Conservation (phyloP, 2,113 vertebrate genomes). For the Cynoglossus semilaevis region DNA sequence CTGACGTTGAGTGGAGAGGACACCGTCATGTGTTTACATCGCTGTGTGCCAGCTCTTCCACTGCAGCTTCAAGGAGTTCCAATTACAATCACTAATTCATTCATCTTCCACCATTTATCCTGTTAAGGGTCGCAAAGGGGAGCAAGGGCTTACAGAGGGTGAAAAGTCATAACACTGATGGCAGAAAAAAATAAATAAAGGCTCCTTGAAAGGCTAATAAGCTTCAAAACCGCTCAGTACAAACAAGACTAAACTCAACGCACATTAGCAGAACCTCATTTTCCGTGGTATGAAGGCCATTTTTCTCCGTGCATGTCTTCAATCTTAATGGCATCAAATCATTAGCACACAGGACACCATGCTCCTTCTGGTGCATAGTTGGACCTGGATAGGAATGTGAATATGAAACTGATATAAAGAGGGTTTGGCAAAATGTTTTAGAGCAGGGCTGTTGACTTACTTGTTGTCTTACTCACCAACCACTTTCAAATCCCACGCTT, state of each 20-base stretch:
- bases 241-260: conserved; percentile 20
- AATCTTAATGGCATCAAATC: conserved; percentile 46
- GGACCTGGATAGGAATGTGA: conserved; percentile 16
- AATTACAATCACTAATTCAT: conserved; percentile 35
- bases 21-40: conserved; percentile 40
- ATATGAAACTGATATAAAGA: conserved; percentile 19
- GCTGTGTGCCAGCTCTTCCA: conserved; percentile 17
- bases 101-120: too few relatives aligned
- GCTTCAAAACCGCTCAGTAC: conserved; percentile 24
- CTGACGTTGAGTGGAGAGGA: conserved; percentile 17
- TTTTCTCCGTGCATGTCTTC: conserved; percentile 22
- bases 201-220: conserved; percentile 40
- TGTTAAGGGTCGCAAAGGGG: too few relatives aligned
- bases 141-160: too few relatives aligned
- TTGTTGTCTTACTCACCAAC: conserved; percentile 35
- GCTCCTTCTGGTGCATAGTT: conserved; percentile 19
- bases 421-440: conserved; percentile 3
- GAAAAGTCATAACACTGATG: conserved; percentile 27
- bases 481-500: conserved; percentile 22
- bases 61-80: conserved; percentile 46
- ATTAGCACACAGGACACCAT: conserved; percentile 26
- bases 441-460: conserved; percentile 1
- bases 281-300: conserved; percentile 23
- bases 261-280: conserved; percentile 39
- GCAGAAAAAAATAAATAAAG: conserved; percentile 33